Evolutionary conservation across 2,888 invertebrate genomes (phyloP).

Genomic region (Nephrotoma flavescens): DNA sequence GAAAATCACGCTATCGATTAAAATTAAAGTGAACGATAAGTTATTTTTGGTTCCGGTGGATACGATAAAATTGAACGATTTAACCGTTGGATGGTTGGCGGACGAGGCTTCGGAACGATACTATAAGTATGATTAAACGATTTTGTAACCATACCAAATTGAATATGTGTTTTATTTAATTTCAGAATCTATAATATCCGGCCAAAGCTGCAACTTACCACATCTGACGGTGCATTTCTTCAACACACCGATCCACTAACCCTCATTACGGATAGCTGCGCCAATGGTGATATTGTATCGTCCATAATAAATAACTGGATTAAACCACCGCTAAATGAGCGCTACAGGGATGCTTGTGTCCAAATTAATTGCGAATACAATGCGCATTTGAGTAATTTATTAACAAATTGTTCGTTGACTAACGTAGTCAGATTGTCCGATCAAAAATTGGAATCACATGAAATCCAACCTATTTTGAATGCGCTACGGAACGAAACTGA

Average conservation of each 20-base stretch:
- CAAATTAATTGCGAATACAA: conserved; percentile 35
- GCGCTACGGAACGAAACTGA: conserved; percentile 54
- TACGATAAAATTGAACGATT: conserved; percentile 40
- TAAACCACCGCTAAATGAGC: conserved; percentile 55
- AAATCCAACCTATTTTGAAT: conserved; percentile 48
- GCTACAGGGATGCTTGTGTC: conserved; percentile 63
- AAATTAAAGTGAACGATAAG: conserved; percentile 54
- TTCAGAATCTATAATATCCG: conserved; percentile 3
- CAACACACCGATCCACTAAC: conserved; percentile 60
- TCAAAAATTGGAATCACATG: conserved; percentile 37
- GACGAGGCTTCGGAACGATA: conserved; percentile 64
- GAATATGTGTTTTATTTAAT: conserved; percentile 1
- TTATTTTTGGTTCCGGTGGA: conserved; percentile 54
- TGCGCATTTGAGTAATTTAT: conserved; percentile 37
- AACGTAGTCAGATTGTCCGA: conserved; percentile 41
- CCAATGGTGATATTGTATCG: conserved; percentile 36
- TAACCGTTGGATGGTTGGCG: conserved; percentile 64
- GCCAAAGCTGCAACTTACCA: conserved; percentile 60
- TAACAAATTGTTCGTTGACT: conserved; percentile 48
- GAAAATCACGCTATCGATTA: conserved; percentile 40
- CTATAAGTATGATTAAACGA: conserved; percentile 42
- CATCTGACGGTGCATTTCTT: conserved; percentile 65
- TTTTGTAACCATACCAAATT: not conserved
- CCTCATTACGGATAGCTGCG: conserved; percentile 42
- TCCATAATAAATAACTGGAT: conserved; percentile 42